Conservation (phyloP, 2,888 invertebrate species). For the Seira sanloemensis region DNA sequence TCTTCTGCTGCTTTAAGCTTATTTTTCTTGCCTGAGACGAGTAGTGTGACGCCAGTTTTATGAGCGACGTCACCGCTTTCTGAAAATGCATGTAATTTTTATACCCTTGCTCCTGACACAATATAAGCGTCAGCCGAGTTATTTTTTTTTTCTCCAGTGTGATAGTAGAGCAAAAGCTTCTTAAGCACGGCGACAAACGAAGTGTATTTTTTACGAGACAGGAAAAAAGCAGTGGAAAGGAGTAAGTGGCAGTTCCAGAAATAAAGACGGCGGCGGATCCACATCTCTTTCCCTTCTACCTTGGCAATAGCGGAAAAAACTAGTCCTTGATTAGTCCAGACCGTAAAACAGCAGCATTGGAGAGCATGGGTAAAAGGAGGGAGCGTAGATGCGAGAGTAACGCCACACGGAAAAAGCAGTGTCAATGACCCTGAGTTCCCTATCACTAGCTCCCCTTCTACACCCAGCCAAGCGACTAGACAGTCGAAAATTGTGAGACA, state of each 20-base stretch:
- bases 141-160: too few species aligned
- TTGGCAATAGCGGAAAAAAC: neutral
- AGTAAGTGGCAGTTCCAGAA: neutral
- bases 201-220: too few species aligned
- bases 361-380: constrained; percentile 15
- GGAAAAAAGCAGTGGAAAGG: too few species aligned
- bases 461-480: constrained; percentile 50
- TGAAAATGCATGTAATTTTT: too few species aligned
- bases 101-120: too few species aligned
- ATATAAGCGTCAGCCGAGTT: too few species aligned
- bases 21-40: too few species aligned
- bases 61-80: too few species aligned
- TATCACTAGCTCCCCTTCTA: constrained; percentile 44
- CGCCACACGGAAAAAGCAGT: constrained; percentile 54
- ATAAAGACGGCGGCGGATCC: neutral
- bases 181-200: too few species aligned
- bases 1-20: too few species aligned
- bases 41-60: too few species aligned
- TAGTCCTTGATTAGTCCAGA: constrained; percentile 38
- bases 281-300: neutral
- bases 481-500: constrained; percentile 60
- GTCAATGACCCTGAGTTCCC: constrained; percentile 66
- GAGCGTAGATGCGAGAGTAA: constrained; percentile 21
- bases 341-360: neutral
- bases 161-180: too few species aligned